phyloP scores from a whole-genome alignment of 2,797 vertebrate genomes.

The Discoglossus pictus region DNA sequence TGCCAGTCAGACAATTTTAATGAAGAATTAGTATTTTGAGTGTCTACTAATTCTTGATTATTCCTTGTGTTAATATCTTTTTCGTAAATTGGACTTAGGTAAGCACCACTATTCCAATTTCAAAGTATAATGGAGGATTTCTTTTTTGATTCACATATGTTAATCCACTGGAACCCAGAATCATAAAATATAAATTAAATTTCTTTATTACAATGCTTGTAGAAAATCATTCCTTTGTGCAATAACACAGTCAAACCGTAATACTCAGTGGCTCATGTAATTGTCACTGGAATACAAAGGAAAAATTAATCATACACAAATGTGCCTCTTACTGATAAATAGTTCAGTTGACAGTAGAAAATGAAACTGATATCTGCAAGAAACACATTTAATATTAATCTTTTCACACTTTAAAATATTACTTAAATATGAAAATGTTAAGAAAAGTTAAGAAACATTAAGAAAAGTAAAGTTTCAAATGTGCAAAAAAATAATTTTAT shows the following conservation, averaged over 20 bases:
- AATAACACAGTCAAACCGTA: conserved; percentile 30
- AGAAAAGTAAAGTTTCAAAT: neutral
- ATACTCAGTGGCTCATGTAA: conserved; percentile 47
- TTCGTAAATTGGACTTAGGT: neutral
- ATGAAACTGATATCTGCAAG: conserved; percentile 48
- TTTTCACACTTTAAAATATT: conserved; percentile 28
- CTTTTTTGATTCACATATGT: conserved; percentile 26
- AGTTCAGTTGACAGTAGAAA: conserved; percentile 46
- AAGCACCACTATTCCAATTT: conserved; percentile 10
- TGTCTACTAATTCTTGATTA: too few species aligned
- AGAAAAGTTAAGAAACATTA: conserved; percentile 13
- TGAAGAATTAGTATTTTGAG: too few species aligned
- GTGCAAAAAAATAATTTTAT: conserved; percentile 3
- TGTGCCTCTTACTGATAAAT: conserved; percentile 49
- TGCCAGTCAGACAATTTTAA: too few species aligned
- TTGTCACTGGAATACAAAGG: conserved; percentile 47
- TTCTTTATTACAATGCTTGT: conserved; percentile 45
- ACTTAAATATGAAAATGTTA: conserved; percentile 40
- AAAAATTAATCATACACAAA: conserved; percentile 48
- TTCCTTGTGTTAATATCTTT: too few species aligned
- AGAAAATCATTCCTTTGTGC: conserved; percentile 34
- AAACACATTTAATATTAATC: conserved; percentile 46
- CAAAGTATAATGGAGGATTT: conserved; percentile 24
- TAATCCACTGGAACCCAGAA: conserved; percentile 29
- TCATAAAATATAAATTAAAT: conserved; percentile 26